Percentiles rank a stretch among this genome's conserved stretches.
Evolutionary conservation across 2,888 invertebrate genomes (phyloP).

Genomic region (Lymantria dispar): DNA sequence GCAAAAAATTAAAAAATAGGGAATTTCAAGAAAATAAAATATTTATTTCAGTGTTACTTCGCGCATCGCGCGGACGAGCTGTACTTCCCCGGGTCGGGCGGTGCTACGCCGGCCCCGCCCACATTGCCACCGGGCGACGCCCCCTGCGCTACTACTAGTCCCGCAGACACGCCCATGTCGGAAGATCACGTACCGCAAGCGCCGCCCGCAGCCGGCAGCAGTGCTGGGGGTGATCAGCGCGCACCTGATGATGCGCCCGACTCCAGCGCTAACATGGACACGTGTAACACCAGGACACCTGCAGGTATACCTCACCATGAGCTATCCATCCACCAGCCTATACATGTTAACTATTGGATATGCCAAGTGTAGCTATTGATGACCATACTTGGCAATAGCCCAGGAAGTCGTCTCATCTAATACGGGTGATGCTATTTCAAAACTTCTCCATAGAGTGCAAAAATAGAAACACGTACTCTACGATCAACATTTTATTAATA

Average conservation of each 20-base stretch:
- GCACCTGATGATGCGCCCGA: conserved; percentile 35
- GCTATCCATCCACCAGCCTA: too few species aligned
- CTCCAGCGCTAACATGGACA: conserved; percentile 43
- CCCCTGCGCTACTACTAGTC: conserved; percentile 13
- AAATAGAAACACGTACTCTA: too few species aligned
- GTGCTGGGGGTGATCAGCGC: conserved; percentile 33
- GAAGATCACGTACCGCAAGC: conserved; percentile 44
- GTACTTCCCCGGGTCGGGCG: conserved; percentile 76
- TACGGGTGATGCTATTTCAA: too few species aligned
- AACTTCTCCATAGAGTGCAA: too few species aligned
- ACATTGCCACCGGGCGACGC: conserved; percentile 9
- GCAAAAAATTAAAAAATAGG: too few species aligned
- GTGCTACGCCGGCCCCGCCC: conserved; percentile 45
- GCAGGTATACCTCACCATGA: conserved; percentile 3
- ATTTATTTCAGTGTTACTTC: conserved; percentile 87
- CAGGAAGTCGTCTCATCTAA: too few species aligned
- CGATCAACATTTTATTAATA: too few species aligned
- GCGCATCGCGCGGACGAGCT: conserved; percentile 88
- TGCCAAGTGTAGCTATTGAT: too few species aligned
- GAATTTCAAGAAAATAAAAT: too few species aligned
- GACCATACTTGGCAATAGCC: too few species aligned
- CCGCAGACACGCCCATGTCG: conserved; percentile 19
- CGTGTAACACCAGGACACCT: conserved; percentile 36
- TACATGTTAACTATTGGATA: too few species aligned
- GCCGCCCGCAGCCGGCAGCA: conserved; percentile 29